Base-by-base conservation (phyloP, 2,888 invertebrate species). In the Desoria tigrina region DNA sequence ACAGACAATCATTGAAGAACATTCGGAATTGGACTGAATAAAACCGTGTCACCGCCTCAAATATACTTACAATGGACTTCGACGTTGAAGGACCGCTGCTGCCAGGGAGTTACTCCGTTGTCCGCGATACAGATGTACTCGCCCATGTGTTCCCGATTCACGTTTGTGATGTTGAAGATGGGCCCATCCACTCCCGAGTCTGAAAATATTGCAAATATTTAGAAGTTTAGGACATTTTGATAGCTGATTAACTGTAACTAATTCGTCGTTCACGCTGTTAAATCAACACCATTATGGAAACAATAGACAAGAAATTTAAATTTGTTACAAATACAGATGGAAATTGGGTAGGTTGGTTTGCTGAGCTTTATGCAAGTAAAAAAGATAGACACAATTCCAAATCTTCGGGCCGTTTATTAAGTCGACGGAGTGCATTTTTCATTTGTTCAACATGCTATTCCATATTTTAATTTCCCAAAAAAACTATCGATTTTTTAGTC, bases 31-130 rank as follows among this genome's bases (percentile, higher is more conserved):
- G n/a, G n/a, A n/a, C n/a, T n/a, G n/a, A n/a, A n/a, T n/a, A n/a
- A n/a, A n/a, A n/a, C n/a, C n/a, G n/a, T n/a, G n/a, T n/a, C n/a
- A n/a, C n/a, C n/a, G n/a, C n/a, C n/a, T n/a, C n/a, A n/a, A n/a
- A n/a, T n/a, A n/a, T n/a, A 86, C 91, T 90, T 81, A 94, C 95
- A 95, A 78, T 92, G 89, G 9, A 95, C 91, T 81, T 92, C 90
- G n/a, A 95, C 85, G 62, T 86, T 85, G 72, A 90, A 92, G 16
- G 88, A 88, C 79, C 90, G 88, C 79, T 87, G 89, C 26, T 88
- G 88, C 24, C 88, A 84, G 0, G 94, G 94, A 45, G 90, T 87
- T 78, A 95, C 87, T 1, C 93, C 94, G 79, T 96, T 96, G 80
- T 88, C 87, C 16, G 49, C 59, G 27, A 63, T 51, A 39, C 68